phyloP scores from a whole-genome alignment of 2,888 invertebrate genomes.

The Salticus scenicus region DNA sequence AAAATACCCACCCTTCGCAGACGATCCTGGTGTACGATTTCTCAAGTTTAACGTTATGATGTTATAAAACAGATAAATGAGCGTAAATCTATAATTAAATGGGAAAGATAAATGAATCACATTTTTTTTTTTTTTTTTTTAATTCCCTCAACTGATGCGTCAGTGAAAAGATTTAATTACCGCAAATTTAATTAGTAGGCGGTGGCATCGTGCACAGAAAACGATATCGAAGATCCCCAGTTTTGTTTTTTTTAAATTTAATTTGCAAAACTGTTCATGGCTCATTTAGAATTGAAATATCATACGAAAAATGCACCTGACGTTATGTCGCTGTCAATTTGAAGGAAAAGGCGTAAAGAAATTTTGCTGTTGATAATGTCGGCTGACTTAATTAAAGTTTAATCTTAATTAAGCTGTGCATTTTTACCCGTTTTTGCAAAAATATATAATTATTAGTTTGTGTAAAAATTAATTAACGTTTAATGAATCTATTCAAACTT shows the following conservation, averaged over 20 bases:
- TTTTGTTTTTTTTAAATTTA: slow-evolving; percentile 9
- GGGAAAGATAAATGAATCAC: not conserved
- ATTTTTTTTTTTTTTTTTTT: not conserved
- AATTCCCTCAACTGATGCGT: not conserved
- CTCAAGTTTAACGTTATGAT: not conserved
- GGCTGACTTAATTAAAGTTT: not conserved
- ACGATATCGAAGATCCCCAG: not conserved
- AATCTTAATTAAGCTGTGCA: not conserved
- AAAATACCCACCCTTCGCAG: not conserved
- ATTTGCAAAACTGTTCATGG: not conserved
- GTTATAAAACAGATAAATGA: slow-evolving; percentile 15
- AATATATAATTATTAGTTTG: no score
- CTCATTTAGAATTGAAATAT: not conserved
- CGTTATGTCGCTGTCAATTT: not conserved
- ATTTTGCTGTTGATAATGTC: not conserved
- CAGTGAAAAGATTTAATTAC: slow-evolving; percentile 2
- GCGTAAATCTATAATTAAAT: slow-evolving; percentile 9
- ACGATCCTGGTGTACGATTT: not conserved
- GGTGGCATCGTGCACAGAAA: not conserved
- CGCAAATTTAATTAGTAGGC: slow-evolving; percentile 5
- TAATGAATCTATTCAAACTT: not conserved
- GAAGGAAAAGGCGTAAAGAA: not conserved
- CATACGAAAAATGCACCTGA: not conserved
- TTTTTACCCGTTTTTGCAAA: not conserved
- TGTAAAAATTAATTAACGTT: not conserved